Evolutionary conservation across 2,797 vertebrate genomes (phyloP).

Genomic region (Lindbergichthys nudifrons): DNA sequence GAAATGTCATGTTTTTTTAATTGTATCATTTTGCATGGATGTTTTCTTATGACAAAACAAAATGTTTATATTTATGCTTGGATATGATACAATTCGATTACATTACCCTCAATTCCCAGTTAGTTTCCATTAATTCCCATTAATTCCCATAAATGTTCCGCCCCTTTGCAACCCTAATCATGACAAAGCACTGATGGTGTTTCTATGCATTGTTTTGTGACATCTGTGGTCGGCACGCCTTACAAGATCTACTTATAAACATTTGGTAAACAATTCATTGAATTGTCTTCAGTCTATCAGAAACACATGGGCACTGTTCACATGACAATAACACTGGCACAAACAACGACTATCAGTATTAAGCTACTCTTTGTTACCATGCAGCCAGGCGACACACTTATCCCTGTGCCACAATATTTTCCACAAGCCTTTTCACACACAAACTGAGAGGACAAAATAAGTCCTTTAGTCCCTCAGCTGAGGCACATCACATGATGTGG

Average conservation of each 20-base stretch:
- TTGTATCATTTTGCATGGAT: no score
- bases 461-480: constrained; percentile 46
- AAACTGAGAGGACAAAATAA: constrained; percentile 41
- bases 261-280: constrained; percentile 42
- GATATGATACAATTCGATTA: no score
- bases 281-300: constrained; percentile 44
- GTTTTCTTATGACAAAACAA: no score
- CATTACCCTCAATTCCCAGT: no score
- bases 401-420: constrained; percentile 60
- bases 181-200: constrained; percentile 23
- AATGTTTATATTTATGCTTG: no score
- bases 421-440: constrained; percentile 58
- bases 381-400: constrained; percentile 41
- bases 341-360: constrained; percentile 24
- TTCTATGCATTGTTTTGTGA: constrained; percentile 41
- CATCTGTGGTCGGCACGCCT: constrained; percentile 45
- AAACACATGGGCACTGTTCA: constrained; percentile 35
- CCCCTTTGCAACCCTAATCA: no score
- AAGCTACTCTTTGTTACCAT: constrained; percentile 33
- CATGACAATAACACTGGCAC: constrained; percentile 19
- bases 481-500: constrained; percentile 56
- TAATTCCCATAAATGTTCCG: no score
- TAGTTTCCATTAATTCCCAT: no score
- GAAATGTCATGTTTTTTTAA: no score
- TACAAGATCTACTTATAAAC: constrained; percentile 31